Conservation (phyloP, 2,113 vertebrate genomes). For the Sus scrofa region T2T-Sscrofa CM000817.6:42870001-42870500, state of each 20-base stretch:
- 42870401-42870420: no score
- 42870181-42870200: background rate
- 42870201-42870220: background rate
- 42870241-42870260: background rate
- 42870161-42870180: background rate
- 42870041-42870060: background rate
- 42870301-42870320: background rate
- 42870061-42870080: background rate
- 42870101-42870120: background rate
- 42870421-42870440: no score
- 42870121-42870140: background rate
- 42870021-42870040: background rate
- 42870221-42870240: background rate
- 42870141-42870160: background rate
- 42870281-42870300: background rate
- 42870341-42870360: background rate
- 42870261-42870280: background rate
- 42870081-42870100: background rate
- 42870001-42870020: background rate
- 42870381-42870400: background rate
- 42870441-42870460: rapidly evolving
- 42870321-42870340: background rate
- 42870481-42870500: background rate
- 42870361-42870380: background rate
- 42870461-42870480: background rate